phyloP scores from a whole-genome alignment of 2,888 invertebrate species.

The Herminia tarsipennalis region DNA sequence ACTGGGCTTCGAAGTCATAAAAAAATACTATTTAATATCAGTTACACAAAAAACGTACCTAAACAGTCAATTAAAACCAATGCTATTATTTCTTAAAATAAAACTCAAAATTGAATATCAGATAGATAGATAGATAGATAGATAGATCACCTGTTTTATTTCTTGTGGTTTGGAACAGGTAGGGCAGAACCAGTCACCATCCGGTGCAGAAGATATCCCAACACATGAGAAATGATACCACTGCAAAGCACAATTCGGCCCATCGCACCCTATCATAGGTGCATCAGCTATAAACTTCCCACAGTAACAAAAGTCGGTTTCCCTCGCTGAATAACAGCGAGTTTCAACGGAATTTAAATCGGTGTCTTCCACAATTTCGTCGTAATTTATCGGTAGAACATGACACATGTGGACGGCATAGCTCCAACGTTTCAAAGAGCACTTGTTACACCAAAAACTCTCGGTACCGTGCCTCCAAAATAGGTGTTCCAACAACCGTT shows the following conservation, averaged over 20 bases:
- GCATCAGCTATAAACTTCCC: constrained; percentile 54
- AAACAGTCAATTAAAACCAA: too few species aligned
- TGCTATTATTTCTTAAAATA: too few species aligned
- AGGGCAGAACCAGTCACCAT: constrained; percentile 69
- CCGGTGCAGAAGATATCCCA: constrained; percentile 58
- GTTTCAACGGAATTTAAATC: constrained; percentile 29
- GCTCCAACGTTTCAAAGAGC: constrained; percentile 60
- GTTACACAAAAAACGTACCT: too few species aligned
- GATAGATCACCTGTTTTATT: too few species aligned
- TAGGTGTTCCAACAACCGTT: constrained; percentile 64
- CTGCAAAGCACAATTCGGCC: constrained; percentile 51
- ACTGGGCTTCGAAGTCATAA: too few species aligned
- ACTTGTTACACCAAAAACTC: constrained; percentile 57
- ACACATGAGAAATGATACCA: constrained; percentile 73
- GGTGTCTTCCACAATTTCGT: constrained; percentile 27
- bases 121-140: too few species aligned
- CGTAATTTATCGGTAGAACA: constrained; percentile 60
- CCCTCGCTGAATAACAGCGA: constrained; percentile 34
- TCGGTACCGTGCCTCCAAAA: constrained; percentile 75
- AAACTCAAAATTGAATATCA: too few species aligned
- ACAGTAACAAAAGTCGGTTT: constrained; percentile 61
- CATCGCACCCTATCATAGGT: constrained; percentile 71
- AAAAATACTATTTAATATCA: too few species aligned
- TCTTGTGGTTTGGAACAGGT: constrained; percentile 45
- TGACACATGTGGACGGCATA: constrained; percentile 65